Percentiles rank a stretch among this genome's conserved stretches.
Evolutionary conservation across 2,113 vertebrate species (phyloP).

Genomic region (Triplophysa dalaica): DNA sequence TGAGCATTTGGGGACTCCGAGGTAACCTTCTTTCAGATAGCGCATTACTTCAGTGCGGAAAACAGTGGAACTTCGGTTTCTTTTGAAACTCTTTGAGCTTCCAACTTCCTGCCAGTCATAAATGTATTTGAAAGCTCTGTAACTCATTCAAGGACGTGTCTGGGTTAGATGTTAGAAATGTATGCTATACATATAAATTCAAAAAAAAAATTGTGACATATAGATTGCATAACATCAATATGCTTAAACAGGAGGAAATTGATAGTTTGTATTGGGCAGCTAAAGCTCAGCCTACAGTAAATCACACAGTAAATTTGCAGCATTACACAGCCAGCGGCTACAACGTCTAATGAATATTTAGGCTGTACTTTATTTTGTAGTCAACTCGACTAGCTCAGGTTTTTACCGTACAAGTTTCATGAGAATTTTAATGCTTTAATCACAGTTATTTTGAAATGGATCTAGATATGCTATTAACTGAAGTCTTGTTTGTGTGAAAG

Average conservation of each 20-base stretch:
- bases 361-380: not conserved
- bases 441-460: too few species aligned
- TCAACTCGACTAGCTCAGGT: not conserved
- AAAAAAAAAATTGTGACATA: too few species aligned
- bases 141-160: constrained; percentile 4
- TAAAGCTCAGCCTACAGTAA: constrained; percentile 21
- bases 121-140: constrained; percentile 4
- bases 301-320: constrained; percentile 23
- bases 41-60: constrained; percentile 23
- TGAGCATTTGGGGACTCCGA: constrained; percentile 11
- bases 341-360: not conserved
- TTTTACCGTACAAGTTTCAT: not conserved
- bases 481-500: too few species aligned
- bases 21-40: constrained; percentile 24
- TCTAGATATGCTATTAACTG: too few species aligned
- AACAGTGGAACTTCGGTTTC: constrained; percentile 12
- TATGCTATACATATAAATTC: not conserved
- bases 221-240: not conserved
- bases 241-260: not conserved
- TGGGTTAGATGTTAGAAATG: constrained; percentile 5
- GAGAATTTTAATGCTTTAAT: not conserved
- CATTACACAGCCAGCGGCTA: constrained; percentile 13
- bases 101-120: constrained; percentile 25
- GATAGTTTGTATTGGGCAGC: not conserved
- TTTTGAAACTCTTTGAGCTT: constrained; percentile 34